These are phyloP conservation scores for Zootermopsis nevadensis DNA, from an alignment of 2,888 invertebrate genomes.

Conservation along the genomic window DNA sequence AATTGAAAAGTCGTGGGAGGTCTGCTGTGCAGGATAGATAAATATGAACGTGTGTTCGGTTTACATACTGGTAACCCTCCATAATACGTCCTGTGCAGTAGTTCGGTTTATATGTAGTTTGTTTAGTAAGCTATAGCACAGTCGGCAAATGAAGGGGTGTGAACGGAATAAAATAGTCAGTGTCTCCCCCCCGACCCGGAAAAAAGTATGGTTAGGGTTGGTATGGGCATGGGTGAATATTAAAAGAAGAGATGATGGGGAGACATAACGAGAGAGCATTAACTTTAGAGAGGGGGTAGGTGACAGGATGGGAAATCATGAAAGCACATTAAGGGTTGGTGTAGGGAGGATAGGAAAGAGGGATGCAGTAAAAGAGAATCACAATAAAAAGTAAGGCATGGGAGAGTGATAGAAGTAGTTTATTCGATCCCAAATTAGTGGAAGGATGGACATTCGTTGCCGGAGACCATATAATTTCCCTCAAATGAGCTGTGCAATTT, in stretches of 20 bases:
- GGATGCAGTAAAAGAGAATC: slow-evolving; percentile 14
- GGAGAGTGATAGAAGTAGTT: slow-evolving; percentile 20
- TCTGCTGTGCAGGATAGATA: slow-evolving; percentile 48
- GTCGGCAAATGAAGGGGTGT: slow-evolving; percentile 47
- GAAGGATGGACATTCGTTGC: slow-evolving; percentile 43
- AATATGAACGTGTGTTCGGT: slow-evolving; percentile 40
- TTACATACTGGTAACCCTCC: slow-evolving; percentile 40
- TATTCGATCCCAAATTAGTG: slow-evolving; percentile 48
- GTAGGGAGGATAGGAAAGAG: not conserved
- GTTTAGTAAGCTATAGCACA: slow-evolving; percentile 40
- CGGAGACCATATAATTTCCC: slow-evolving; percentile 15
- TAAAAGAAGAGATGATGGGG: slow-evolving; percentile 47
- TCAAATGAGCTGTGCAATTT: slow-evolving; percentile 9
- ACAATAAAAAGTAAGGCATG: slow-evolving; percentile 34
- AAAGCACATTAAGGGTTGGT: slow-evolving; percentile 43
- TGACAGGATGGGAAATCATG: slow-evolving; percentile 40
- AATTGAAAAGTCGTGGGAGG: slow-evolving; percentile 29
- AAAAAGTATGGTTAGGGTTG: not conserved
- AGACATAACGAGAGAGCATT: slow-evolving; percentile 43
- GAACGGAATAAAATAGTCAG: slow-evolving; percentile 37
- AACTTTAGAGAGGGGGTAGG: slow-evolving; percentile 42
- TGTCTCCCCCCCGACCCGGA: not conserved
- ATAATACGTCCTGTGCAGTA: slow-evolving; percentile 8
- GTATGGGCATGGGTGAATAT: slow-evolving; percentile 46
- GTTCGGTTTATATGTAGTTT: slow-evolving; percentile 3